Conservation (phyloP, 2,113 vertebrate genomes). For the Orthonyx spaldingii region DNA sequence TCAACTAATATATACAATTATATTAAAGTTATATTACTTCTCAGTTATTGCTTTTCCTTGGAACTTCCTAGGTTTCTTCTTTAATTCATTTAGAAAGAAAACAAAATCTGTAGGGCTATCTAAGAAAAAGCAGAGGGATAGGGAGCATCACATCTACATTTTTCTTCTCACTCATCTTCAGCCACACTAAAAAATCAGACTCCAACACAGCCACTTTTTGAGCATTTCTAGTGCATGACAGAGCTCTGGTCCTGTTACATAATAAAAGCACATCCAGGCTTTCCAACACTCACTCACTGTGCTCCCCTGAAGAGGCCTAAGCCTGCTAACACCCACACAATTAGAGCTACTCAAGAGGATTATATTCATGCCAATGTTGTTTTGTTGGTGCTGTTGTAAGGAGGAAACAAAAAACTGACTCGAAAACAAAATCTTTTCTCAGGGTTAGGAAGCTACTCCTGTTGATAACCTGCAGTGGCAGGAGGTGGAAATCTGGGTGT, state of each 20-base stretch:
- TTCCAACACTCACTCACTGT: not conserved
- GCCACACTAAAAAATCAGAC: not conserved
- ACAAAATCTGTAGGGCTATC: not conserved
- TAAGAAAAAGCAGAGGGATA: not conserved
- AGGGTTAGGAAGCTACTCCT: not conserved
- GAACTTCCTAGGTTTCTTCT: not conserved
- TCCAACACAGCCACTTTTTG: not conserved
- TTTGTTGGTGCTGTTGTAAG: not conserved
- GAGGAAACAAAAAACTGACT: not conserved
- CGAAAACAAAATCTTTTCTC: not conserved
- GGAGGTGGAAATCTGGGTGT: not conserved
- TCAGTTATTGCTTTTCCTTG: not conserved
- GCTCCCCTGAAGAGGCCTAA: not conserved
- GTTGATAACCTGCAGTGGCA: not conserved
- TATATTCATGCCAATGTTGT: not conserved
- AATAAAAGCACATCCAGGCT: not conserved
- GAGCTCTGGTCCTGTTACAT: not conserved
- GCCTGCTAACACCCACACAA: slow-evolving; percentile 17
- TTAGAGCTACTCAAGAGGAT: slow-evolving; percentile 28
- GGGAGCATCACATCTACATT: not conserved
- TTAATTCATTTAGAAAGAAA: not conserved
- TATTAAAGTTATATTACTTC: not conserved
- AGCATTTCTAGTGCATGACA: not conserved
- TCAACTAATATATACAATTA: not conserved
- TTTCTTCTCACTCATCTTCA: not conserved